These are phyloP conservation scores for Chymomyza costata DNA, from an alignment of 1,140 invertebrate genomes.

Conservation along the genomic window DNA sequence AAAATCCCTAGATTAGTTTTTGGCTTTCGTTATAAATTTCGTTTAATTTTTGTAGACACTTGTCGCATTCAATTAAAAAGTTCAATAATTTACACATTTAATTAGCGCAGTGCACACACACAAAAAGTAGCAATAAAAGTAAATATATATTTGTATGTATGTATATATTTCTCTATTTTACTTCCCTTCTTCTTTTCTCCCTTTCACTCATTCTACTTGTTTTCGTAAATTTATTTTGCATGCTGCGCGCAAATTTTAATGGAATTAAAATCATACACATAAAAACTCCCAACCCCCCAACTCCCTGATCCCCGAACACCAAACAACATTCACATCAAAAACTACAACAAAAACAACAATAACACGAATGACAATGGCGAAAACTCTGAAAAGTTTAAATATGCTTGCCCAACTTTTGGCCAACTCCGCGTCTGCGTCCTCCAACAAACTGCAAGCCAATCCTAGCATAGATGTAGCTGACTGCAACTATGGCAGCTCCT, in stretches of 20 bases:
- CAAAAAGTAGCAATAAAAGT: conserved; percentile 57
- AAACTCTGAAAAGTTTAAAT: conserved; percentile 59
- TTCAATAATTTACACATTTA: conserved; percentile 69
- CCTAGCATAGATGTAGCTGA: neutral
- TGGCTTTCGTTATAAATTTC: no score
- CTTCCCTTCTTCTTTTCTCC: conserved; percentile 3
- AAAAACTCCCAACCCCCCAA: conserved; percentile 20
- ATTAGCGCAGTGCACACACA: conserved; percentile 50
- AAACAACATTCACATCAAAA: no score
- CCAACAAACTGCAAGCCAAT: neutral
- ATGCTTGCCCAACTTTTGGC: conserved; percentile 54
- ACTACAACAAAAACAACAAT: conserved; percentile 13
- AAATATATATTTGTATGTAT: conserved; percentile 41
- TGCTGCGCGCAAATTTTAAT: conserved; percentile 58
- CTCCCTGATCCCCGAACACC: no score
- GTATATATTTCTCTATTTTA: neutral
- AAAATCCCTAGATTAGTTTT: no score
- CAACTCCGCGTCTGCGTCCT: conserved; percentile 39
- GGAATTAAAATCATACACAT: conserved; percentile 66
- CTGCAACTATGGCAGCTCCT: conserved; percentile 19
- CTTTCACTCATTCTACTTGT: conserved; percentile 13
- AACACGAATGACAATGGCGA: conserved; percentile 28
- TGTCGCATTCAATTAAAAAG: conserved; percentile 69
- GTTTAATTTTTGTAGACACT: conserved; percentile 65
- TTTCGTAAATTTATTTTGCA: conserved; percentile 41